Base-by-base conservation (phyloP, 2,113 vertebrate species). In the Tauraco erythrolophus region DNA sequence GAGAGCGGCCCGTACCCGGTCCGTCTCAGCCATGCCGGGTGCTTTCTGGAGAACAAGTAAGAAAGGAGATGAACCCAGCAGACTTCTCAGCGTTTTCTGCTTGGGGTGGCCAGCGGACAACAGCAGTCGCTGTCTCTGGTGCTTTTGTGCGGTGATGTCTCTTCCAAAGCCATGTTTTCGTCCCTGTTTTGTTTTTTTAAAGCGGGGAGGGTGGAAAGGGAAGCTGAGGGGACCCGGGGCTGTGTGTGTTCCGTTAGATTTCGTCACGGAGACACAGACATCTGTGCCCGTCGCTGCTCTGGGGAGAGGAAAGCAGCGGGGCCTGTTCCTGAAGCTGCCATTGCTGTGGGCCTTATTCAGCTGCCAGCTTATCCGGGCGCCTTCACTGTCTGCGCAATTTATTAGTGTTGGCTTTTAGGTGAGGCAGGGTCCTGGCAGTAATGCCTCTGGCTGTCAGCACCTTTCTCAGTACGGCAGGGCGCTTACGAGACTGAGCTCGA, bases 161-260 rank as follows among this genome's bases (percentile, higher is more conserved):
- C 10, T 66, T 31, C 50, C n/a, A 11, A 7, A 45, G 19, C 5
- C 17, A 1, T 13, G 21, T 31, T 77, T 58, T 4, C 6, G 2
- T 4, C 4, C 6, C 41, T 9, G 61, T 18, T 64, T 58, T 41
- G 6, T 56, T 22, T 43, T 6, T 25, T 3, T 22, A 48, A 30
- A 0, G 1, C 1, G 48, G 25, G 41, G 1, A 1, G 8, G 25
- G 17, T 3, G 69, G 10, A 3, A 5, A 3, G 11, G 27, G 5
- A 22, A n/a, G 50, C 48, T 12, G 57, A 19, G 22, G 33, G 39
- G 14, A 0, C 11, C 5, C 1, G 21, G 16, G 12, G 33, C 3
- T 18, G 43, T 30, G 65, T 17, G 0, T 4, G 28, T 8, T 13
- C 7, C 0, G 53, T 21, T 7, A 4, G 25, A 1, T 45, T 41